Evolutionary conservation across 1,140 invertebrate genomes (phyloP).

Genomic region (Cyrtorhinus lividipennis): DNA sequence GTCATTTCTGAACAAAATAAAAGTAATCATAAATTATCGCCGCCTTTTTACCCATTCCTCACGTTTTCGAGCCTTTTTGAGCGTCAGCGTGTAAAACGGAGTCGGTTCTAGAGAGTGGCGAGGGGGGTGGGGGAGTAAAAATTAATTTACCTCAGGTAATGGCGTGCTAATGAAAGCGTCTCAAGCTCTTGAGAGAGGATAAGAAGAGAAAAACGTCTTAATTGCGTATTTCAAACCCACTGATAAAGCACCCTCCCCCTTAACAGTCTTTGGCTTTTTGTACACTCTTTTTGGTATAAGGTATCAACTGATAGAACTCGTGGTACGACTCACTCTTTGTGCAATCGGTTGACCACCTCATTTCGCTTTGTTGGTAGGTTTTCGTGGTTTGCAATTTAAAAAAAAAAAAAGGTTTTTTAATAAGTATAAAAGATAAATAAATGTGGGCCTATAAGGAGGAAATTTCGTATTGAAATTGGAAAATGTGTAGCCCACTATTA

Average conservation of each 20-base stretch:
- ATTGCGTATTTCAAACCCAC: slow-evolving; percentile 3
- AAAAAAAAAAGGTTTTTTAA: no score
- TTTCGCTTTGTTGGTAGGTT: no score
- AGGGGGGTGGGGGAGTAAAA: background rate
- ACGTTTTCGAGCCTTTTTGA: background rate
- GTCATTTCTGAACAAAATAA: slow-evolving; percentile 10
- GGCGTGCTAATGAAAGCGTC: slow-evolving; percentile 6
- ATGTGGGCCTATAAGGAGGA: no score
- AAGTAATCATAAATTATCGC: slow-evolving; percentile 15
- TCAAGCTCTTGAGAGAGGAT: slow-evolving; percentile 5
- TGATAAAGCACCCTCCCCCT: background rate
- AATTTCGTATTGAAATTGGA: no score
- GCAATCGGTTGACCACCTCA: no score
- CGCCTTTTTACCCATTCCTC: background rate
- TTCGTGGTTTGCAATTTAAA: no score
- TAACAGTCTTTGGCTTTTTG: background rate
- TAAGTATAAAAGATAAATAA: no score
- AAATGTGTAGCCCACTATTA: no score
- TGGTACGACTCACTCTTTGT: no score
- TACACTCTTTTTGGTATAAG: no score
- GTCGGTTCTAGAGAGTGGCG: background rate
- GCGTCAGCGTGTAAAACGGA: no score
- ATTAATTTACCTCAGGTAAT: slow-evolving; percentile 10
- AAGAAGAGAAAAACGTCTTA: slow-evolving; percentile 10
- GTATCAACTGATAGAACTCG: no score